Evolutionary conservation across 1,140 invertebrate genomes (phyloP), one percentile per base, ranked within the genome.

Genomic region (Eufriesea mexicana): DNA sequence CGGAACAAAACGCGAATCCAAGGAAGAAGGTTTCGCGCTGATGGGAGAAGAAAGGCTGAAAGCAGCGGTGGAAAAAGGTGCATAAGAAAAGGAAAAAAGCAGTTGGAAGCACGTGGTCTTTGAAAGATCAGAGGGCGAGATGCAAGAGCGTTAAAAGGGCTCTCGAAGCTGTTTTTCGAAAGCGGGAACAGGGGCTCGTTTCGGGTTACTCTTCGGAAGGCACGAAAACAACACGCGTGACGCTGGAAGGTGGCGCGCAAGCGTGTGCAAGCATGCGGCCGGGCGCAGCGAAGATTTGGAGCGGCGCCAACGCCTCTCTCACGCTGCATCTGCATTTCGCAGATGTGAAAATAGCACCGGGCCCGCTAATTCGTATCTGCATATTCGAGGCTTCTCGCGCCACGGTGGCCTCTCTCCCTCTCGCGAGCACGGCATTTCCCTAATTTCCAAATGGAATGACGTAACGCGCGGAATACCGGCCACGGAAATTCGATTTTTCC

Each of bases 321-420:
- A 76, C 49, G 85, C 81, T 79, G 67, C 67, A 84, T 86, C 84
- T 84, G 85, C 81, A 84, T 87, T 84, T 87, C 81, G 82, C 62
- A 77, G 85, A 84, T 75, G 82, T 79, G 85, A 87, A 87, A 87
- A 87, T 87, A 87, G 85, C 82, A 84, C 64, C 71, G 76, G 59
- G 16, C 54, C 67, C 55, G 67, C 85, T 87, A 87, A 87, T 87
- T 86, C 83, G 61, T 86, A 80, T 86, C 81, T 62, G 84, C 79
- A 83, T 78, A 76, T 61, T 77, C 73, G 84, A 82, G 75, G 64
- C 70, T 73, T 25, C 78, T 80, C 51, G 61, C 54, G 67, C 25
- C 45, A 18, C 14, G 14, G 35, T 66, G 20, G 61, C 25, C 35
- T 35, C 62, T 14, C 28, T 16, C 62, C 14, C 16, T n/a, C n/a